Evolutionary conservation across 2,113 vertebrate genomes (phyloP).

Genomic region (Phylloscopus trochilus): DNA sequence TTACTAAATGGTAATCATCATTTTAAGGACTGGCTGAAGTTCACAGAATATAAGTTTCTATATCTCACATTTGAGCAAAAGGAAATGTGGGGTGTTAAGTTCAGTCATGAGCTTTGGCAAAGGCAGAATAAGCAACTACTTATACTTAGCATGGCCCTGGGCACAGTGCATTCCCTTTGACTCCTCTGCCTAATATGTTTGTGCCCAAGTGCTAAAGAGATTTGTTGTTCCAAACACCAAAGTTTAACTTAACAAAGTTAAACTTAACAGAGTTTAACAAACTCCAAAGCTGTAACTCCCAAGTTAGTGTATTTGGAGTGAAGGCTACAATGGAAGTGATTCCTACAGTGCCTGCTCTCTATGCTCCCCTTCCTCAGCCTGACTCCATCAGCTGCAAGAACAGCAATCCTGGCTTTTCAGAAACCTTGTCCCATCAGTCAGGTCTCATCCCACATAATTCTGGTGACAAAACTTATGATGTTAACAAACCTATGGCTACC

Average conservation of each 20-base stretch:
- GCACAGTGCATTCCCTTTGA: not conserved
- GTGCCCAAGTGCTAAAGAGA: not conserved
- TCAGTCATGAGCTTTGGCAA: not conserved
- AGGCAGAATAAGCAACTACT: not conserved
- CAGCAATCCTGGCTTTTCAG: not conserved
- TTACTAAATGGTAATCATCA: not conserved
- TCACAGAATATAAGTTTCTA: not conserved
- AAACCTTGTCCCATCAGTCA: not conserved
- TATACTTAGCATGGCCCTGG: not conserved
- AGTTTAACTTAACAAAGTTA: not conserved
- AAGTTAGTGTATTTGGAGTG: not conserved
- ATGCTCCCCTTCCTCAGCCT: not conserved
- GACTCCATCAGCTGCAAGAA: not conserved
- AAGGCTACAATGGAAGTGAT: not conserved
- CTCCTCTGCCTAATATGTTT: not conserved
- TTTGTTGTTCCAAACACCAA: not conserved
- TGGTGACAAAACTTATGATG: not conserved
- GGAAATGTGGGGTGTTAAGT: not conserved
- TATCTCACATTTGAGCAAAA: not conserved
- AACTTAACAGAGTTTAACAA: not conserved
- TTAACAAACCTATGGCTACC: not conserved
- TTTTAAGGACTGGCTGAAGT: not conserved
- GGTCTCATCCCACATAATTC: not conserved
- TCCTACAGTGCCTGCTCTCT: not conserved
- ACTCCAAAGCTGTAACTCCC: not conserved